Evolutionary conservation across 2,888 invertebrate species (phyloP).

Genomic region (Eupithecia insigniata): DNA sequence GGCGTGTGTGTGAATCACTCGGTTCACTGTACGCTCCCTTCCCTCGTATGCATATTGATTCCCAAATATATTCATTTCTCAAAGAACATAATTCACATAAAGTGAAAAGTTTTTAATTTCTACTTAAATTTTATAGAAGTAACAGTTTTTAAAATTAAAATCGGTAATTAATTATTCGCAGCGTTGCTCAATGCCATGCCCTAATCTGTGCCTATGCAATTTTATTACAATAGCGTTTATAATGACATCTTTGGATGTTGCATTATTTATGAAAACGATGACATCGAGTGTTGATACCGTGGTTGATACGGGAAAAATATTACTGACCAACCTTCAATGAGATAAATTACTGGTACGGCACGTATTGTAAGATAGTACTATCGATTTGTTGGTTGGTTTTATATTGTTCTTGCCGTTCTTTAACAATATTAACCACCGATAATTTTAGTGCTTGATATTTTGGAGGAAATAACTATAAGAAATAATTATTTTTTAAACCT

Average conservation of each 20-base stretch:
- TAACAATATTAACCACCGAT: not conserved
- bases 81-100: too few relatives aligned
- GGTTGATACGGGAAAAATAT: constrained; percentile 4
- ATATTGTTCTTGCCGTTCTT: not conserved
- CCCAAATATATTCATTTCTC: too few relatives aligned
- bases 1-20: constrained; percentile 55
- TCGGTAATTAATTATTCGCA: too few relatives aligned
- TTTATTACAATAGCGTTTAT: constrained; percentile 7
- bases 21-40: constrained; percentile 67
- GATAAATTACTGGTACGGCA: not conserved
- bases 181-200: constrained; percentile 50
- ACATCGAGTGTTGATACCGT: not conserved
- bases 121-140: too few relatives aligned
- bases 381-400: not conserved
- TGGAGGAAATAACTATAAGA: not conserved
- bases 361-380: not conserved
- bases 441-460: not conserved
- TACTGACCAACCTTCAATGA: not conserved
- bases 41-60: constrained; percentile 58
- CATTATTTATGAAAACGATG: constrained; percentile 18
- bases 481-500: constrained; percentile 20
- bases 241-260: constrained; percentile 9
- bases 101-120: too few relatives aligned
- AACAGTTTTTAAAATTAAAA: too few relatives aligned
- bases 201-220: too few relatives aligned